Conservation (phyloP, 2,888 invertebrate genomes). For the Drosophila pegasa region DNA sequence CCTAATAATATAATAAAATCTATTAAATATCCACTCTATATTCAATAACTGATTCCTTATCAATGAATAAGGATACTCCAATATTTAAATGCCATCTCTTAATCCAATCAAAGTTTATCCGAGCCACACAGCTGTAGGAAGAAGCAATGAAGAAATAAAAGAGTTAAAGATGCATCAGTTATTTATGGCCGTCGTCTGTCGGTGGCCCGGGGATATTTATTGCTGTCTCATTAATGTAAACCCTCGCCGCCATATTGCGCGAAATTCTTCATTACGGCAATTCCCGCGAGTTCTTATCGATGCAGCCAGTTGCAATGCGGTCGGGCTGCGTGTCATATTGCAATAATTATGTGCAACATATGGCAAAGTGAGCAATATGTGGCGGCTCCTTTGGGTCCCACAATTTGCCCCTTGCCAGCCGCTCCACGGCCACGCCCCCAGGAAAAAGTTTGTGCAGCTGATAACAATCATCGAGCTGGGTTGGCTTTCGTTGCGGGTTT, state of each 20-base stretch:
- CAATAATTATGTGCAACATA: slow-evolving; percentile 74
- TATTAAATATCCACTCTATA: neutral
- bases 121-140: slow-evolving; percentile 19
- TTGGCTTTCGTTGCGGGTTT: slow-evolving; percentile 10
- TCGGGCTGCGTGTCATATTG: slow-evolving; percentile 64
- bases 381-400: slow-evolving; percentile 16
- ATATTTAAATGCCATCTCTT: neutral
- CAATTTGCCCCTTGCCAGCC: neutral
- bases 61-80: neutral
- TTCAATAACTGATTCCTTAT: neutral
- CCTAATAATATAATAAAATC: no score
- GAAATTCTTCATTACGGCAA: slow-evolving; percentile 40
- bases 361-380: slow-evolving; percentile 66
- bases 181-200: slow-evolving; percentile 33
- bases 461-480: slow-evolving; percentile 69
- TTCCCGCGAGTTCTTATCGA: slow-evolving; percentile 54
- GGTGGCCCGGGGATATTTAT: slow-evolving; percentile 2
- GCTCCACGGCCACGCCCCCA: slow-evolving; percentile 5
- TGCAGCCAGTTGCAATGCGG: slow-evolving; percentile 19
- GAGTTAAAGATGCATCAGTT: slow-evolving; percentile 36
- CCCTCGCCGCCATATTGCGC: slow-evolving; percentile 15
- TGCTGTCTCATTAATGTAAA: slow-evolving; percentile 25
- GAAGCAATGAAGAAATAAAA: neutral
- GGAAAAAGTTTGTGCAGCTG: slow-evolving; percentile 65
- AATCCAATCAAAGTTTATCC: slow-evolving; percentile 11